Evolutionary conservation across 2,888 invertebrate genomes (phyloP), one percentile per base, ranked within the genome.

Genomic region (Melanostoma mellinum): DNA sequence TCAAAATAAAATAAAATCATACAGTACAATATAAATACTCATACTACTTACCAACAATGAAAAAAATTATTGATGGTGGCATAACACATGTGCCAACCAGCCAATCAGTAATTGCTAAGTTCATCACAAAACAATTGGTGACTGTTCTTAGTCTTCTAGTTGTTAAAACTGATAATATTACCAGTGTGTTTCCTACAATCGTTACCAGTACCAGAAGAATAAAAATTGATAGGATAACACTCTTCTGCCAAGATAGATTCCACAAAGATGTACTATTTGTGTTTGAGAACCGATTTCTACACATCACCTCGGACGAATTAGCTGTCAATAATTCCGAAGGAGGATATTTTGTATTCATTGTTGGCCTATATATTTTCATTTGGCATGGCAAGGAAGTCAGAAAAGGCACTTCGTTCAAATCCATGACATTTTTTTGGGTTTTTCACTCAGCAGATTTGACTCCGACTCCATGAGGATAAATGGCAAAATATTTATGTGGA

Each of bases 121-220:
- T 98, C 88, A 97, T 97, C 84, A 99, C 98, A 91, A 98, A 98
- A 89, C 97, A 97, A 90, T 99, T 99, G 60, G 98, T 98, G 36
- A 98, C 97, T 0, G 98, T 98, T 71, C 98, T 93, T 86, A 99
- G 92, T 85, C 97, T 93, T 87, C 96, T 94, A 0, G 97, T 96
- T 3, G 97, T 97, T 87, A 97, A 93, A 52, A 98, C 97, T 8
- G 98, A 96, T 6, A 96, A 93, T 86, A 98, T 97, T 69, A 98
- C 97, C 87, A 98, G 92, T 10, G 96, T 96, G 91, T 98, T 98
- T 77, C 98, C 98, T 73, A 96, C 93, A 69, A 95, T 94, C 3
- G 95, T 95, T 75, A 95, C 93, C 32, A 95, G 93, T 87, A 95
- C 95, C 42, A 95, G 91, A 74, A 95, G 89, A 88, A 94, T 93